Conservation (phyloP, 1,140 invertebrate species). For the Maniola jurtina region DNA sequence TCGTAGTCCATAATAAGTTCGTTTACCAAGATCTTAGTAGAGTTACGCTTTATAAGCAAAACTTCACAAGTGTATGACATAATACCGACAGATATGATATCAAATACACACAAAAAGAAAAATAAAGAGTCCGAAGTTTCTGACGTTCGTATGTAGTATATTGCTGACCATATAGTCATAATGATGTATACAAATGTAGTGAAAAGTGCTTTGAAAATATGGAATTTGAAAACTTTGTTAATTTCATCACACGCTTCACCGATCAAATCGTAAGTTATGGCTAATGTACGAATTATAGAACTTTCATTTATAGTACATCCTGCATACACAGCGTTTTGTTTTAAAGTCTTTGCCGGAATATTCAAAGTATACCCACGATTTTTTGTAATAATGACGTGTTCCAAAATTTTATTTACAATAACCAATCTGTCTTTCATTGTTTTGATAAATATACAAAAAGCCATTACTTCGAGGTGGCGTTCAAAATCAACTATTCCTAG, state of each 20-base stretch:
- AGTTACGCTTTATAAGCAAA: slow-evolving; percentile 39
- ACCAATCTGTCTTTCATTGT: slow-evolving; percentile 41
- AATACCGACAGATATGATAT: slow-evolving; percentile 41
- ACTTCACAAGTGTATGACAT: slow-evolving; percentile 51
- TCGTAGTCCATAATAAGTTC: slow-evolving; percentile 59
- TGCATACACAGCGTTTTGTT: not conserved
- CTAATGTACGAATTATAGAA: slow-evolving; percentile 46
- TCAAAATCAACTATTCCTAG: slow-evolving; percentile 40
- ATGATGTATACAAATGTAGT: slow-evolving; percentile 53
- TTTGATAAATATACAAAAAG: slow-evolving; percentile 46
- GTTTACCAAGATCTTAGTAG: slow-evolving; percentile 47
- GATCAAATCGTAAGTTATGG: slow-evolving; percentile 42
- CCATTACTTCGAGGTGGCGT: slow-evolving; percentile 46
- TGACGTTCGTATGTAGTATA: slow-evolving; percentile 41
- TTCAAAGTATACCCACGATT: not conserved
- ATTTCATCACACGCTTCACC: slow-evolving; percentile 44
- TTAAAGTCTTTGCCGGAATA: not conserved
- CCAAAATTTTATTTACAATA: slow-evolving; percentile 48
- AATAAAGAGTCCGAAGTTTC: slow-evolving; percentile 28
- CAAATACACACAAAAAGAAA: slow-evolving; percentile 41
- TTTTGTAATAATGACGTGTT: slow-evolving; percentile 12
- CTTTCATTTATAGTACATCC: slow-evolving; percentile 31
- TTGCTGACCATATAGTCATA: slow-evolving; percentile 49
- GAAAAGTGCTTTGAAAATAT: slow-evolving; percentile 51
- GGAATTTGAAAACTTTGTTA: slow-evolving; percentile 52